Base-by-base conservation (phyloP, 2,797 vertebrate species). In the Tamandua tetradactyla region DNA sequence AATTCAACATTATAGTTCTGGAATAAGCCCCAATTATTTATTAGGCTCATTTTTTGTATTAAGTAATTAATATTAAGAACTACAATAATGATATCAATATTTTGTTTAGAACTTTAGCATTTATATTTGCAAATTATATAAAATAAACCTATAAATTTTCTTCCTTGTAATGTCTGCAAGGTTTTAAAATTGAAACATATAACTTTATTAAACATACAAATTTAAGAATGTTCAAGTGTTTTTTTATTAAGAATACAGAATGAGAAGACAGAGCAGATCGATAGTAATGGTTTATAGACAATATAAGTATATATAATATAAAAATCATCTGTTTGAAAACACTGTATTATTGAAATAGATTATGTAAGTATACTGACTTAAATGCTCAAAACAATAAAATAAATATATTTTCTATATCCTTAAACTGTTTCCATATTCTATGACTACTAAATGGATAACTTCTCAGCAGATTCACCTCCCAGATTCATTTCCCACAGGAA, bases 301-400 rank as follows among this genome's bases (percentile, higher is more conserved):
- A 12, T 57, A 49, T 13, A 49, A 13, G 44, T 7, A 47, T 47
- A 47, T 11, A 47, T 47, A 11, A 3, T 12, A 47, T 6, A n/a
- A n/a, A n/a, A n/a, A n/a, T 44, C 18, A n/a, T 40, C 25, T 57
- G 17, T 44, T 44, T 57, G 52, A 69, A 47, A 86, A 59, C 22
- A 35, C 57, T 47, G 4, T 23, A 83, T 18, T 87, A 83, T 78
- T 55, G 79, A 55, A 85, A 85, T 4, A 47, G 44, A 7, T 47
- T 47, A 47, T 7, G 44, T 47, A 47, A 11, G 11, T 7, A 47
- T 47, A 47, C 11, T 76, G 40, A 80, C 32, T 42, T 20, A 69
- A 68, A 17, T 64, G 44, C 30, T 93, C 82, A 95, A 92, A 91
- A 85, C 72, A 90, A 85, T 64, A 44, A 72, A 83, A 74, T 69